phyloP scores from a whole-genome alignment of 2,888 invertebrate genomes.

The Cyrtodaria siliqua region DNA sequence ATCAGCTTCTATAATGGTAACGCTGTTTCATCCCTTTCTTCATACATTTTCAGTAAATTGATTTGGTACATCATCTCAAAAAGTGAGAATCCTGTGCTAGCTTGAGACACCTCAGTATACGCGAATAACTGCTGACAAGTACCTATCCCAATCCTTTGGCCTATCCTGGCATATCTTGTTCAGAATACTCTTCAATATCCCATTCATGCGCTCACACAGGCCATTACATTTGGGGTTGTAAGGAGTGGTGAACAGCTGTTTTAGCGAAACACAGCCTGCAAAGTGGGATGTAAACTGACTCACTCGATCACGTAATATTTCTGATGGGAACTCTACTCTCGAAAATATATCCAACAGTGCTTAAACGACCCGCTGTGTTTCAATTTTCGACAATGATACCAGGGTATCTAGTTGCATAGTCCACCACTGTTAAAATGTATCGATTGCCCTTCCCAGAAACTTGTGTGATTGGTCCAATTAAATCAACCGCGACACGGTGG shows the following conservation, averaged over 20 bases:
- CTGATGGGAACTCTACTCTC: slow-evolving; percentile 1
- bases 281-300: slow-evolving; percentile 24
- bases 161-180: slow-evolving; percentile 20
- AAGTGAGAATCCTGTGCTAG: slow-evolving; percentile 33
- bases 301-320: slow-evolving; percentile 46
- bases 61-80: slow-evolving; percentile 40
- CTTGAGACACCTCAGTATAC: slow-evolving; percentile 58
- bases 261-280: slow-evolving; percentile 1
- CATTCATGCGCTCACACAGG: slow-evolving; percentile 51
- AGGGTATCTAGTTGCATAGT: slow-evolving; percentile 51
- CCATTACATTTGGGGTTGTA: slow-evolving; percentile 26
- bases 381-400: slow-evolving; percentile 2
- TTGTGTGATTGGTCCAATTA: slow-evolving; percentile 41
- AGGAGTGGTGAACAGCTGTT: slow-evolving; percentile 6
- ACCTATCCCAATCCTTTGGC: slow-evolving; percentile 62
- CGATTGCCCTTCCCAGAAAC: slow-evolving; percentile 24
- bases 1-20: too few relatives aligned
- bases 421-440: slow-evolving; percentile 54
- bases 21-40: too few relatives aligned
- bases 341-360: slow-evolving; percentile 25
- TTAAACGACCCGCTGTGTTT: not conserved
- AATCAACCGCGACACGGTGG: slow-evolving; percentile 48
- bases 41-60: too few relatives aligned
- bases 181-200: slow-evolving; percentile 22
- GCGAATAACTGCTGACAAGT: slow-evolving; percentile 56